A percentile compares a stretch with the other conserved stretches of the same genome.
Conservation (phyloP, 2,888 invertebrate species). For the Stenichneumon culpator region DNA sequence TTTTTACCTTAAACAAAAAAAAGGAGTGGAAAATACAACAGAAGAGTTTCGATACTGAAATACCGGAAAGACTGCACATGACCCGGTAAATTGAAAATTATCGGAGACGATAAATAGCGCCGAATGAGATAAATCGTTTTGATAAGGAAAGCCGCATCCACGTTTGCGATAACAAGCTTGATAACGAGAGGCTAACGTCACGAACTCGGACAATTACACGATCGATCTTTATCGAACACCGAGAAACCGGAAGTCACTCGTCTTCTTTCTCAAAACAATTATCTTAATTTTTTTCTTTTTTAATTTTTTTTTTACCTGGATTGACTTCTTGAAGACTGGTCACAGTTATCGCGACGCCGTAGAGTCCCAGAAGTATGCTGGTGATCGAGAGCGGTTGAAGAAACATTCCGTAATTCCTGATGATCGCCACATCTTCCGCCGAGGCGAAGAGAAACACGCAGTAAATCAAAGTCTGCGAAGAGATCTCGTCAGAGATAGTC, state of each 20-base stretch:
- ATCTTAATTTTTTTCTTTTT: background rate
- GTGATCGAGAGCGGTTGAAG: slow-evolving; percentile 89
- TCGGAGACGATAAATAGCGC: slow-evolving; percentile 12
- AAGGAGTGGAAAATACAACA: background rate
- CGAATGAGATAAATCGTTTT: slow-evolving; percentile 30
- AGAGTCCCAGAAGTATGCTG: slow-evolving; percentile 90
- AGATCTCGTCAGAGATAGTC: background rate
- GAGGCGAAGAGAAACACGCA: slow-evolving; percentile 78
- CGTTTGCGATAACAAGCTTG: slow-evolving; percentile 10
- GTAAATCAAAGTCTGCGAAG: slow-evolving; percentile 78
- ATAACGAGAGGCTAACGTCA: background rate
- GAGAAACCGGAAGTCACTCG: slow-evolving; percentile 11
- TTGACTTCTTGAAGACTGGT: slow-evolving; percentile 85
- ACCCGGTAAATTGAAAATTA: background rate
- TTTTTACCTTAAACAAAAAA: background rate
- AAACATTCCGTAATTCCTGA: slow-evolving; percentile 84
- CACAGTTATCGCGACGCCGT: slow-evolving; percentile 89
- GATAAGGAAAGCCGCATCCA: slow-evolving; percentile 18
- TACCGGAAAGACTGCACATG: too few relatives aligned
- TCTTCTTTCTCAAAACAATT: slow-evolving; percentile 1
- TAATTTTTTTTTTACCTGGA: slow-evolving; percentile 78
- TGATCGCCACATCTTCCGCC: slow-evolving; percentile 77
- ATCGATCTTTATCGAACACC: background rate
- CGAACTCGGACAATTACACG: slow-evolving; percentile 22
- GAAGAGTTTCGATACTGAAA: background rate